Percentiles rank a stretch among this genome's conserved stretches.
These are phyloP conservation scores for Gallirallus australis DNA, from an alignment of 2,797 vertebrate species.

Conservation along the genomic window DNA sequence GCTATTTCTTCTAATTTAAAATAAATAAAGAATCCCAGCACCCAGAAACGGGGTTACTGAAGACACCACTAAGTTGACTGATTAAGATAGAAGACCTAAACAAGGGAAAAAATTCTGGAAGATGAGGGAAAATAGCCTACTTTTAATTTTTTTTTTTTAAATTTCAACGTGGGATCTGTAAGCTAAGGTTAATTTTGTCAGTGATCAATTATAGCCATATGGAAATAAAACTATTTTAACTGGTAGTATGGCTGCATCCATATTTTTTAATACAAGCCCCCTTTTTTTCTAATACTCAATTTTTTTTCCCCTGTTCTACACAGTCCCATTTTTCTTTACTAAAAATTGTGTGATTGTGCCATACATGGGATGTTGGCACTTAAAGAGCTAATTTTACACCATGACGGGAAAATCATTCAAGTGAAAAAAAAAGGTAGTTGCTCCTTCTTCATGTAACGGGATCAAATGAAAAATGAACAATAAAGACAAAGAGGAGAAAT, in stretches of 20 bases:
- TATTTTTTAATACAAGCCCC: background rate
- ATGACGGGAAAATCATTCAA: background rate
- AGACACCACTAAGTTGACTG: background rate
- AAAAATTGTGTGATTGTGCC: background rate
- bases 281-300: background rate
- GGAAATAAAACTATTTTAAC: background rate
- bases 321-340: background rate
- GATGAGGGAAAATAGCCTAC: background rate
- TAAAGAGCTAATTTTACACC: background rate
- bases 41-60: background rate
- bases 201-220: background rate
- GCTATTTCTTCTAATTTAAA: constrained; percentile 40
- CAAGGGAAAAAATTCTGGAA: background rate
- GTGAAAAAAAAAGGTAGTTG: background rate
- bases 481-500: background rate
- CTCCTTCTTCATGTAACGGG: background rate
- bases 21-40: background rate
- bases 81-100: background rate
- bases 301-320: background rate
- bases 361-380: background rate
- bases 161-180: background rate
- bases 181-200: background rate
- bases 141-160: background rate
- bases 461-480: background rate
- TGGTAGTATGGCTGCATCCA: background rate